A percentile compares a stretch with the other conserved stretches of the same genome.
Evolutionary conservation across 2,888 invertebrate species (phyloP).

Genomic region (Epirrita christyi): DNA sequence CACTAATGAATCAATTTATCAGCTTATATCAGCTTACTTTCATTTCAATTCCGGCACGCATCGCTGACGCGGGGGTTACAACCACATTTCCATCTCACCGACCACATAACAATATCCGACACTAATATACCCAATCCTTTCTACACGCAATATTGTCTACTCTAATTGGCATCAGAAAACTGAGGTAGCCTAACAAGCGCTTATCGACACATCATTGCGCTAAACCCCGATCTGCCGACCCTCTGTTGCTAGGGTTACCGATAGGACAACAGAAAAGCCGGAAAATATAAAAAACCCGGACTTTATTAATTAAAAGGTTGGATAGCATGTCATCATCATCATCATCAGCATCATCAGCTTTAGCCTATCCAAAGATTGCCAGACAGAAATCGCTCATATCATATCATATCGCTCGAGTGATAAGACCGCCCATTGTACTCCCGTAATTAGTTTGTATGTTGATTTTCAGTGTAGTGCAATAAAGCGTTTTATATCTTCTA

Average conservation of each 20-base stretch:
- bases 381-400: too few species aligned
- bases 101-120: conserved; percentile 78
- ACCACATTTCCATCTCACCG: conserved; percentile 59
- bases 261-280: conserved; percentile 5
- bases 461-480: too few species aligned
- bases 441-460: too few species aligned
- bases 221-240: conserved; percentile 40
- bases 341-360: too few species aligned
- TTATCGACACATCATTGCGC: conserved; percentile 74
- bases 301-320: too few species aligned
- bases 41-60: conserved; percentile 32
- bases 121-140: conserved; percentile 79
- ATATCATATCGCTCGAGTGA: too few species aligned
- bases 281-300: conserved; percentile 5
- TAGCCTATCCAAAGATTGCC: too few species aligned
- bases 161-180: conserved; percentile 82
- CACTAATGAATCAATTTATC: conserved; percentile 31
- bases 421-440: too few species aligned
- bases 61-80: conserved; percentile 40
- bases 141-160: conserved; percentile 73
- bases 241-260: conserved; percentile 25
- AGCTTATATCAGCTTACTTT: conserved; percentile 34
- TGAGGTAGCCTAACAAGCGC: conserved; percentile 77
- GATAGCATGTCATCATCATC: too few species aligned
- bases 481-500: too few species aligned